Evolutionary conservation across 2,113 vertebrate genomes (phyloP).

Genomic region (Oryzias melastigma): DNA sequence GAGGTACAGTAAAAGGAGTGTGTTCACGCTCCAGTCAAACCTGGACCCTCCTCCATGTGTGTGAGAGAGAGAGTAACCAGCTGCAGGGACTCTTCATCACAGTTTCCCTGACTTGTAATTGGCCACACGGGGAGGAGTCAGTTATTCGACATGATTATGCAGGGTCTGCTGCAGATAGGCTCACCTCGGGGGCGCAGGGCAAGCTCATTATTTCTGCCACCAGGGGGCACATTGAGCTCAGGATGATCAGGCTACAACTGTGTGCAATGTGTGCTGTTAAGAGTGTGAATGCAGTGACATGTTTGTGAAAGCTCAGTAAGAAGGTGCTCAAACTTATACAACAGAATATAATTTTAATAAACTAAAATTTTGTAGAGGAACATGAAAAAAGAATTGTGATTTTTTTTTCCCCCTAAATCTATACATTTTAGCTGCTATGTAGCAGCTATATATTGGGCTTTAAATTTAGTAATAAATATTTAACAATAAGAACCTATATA

Average conservation of each 20-base stretch:
- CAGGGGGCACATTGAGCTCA: slow-evolving; percentile 68
- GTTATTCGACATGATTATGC: slow-evolving; percentile 36
- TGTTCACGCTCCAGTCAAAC: too few relatives aligned
- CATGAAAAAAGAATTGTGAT: not conserved
- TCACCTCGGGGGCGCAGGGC: slow-evolving; percentile 27
- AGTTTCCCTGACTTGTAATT: slow-evolving; percentile 35
- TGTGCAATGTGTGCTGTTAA: not conserved
- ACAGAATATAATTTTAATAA: too few relatives aligned
- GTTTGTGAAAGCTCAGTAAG: not conserved
- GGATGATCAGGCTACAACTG: slow-evolving; percentile 25
- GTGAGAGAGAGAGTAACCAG: slow-evolving; percentile 3
- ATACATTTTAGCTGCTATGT: too few relatives aligned
- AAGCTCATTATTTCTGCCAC: slow-evolving; percentile 61
- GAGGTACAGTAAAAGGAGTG: too few relatives aligned
- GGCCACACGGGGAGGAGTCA: slow-evolving; percentile 33
- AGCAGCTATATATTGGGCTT: too few relatives aligned
- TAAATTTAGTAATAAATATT: too few relatives aligned
- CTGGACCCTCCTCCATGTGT: not conserved
- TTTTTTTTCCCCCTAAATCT: not conserved
- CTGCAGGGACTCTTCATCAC: slow-evolving; percentile 32
- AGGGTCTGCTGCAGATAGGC: slow-evolving; percentile 4
- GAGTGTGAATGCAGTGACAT: not conserved
- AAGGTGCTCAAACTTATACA: not conserved
- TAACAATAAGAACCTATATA: too few relatives aligned
- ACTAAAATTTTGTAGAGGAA: too few relatives aligned